Percentiles rank a stretch among this genome's conserved stretches.
These are phyloP conservation scores for Stenotaenia linearis DNA, from an alignment of 2,888 invertebrate genomes.

Conservation along the genomic window DNA sequence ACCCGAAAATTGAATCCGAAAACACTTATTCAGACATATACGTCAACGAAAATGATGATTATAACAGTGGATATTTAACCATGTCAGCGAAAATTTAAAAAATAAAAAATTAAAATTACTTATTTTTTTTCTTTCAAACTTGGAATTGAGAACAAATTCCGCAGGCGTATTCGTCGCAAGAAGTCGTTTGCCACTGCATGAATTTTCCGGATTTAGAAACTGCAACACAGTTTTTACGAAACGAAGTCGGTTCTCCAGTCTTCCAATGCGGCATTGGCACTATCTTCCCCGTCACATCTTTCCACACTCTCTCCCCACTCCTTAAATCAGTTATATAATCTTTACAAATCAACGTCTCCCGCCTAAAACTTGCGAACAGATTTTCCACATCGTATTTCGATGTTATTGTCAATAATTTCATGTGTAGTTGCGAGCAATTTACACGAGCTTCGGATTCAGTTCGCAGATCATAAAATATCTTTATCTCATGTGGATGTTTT, in stretches of 20 bases:
- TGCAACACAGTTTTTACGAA: neutral
- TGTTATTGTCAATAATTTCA: neutral
- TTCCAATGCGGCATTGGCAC: neutral
- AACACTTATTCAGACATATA: neutral
- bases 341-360: neutral
- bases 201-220: neutral
- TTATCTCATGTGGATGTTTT: neutral
- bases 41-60: neutral
- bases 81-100: neutral
- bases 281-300: neutral
- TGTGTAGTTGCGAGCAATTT: neutral
- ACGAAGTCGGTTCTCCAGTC: neutral
- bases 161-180: neutral
- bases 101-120: no score
- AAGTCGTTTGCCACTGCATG: neutral
- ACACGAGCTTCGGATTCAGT: neutral
- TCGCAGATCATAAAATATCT: neutral
- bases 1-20: neutral
- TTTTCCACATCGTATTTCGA: neutral
- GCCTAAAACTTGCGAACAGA: neutral
- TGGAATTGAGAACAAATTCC: neutral
- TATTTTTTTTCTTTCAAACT: neutral
- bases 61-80: neutral
- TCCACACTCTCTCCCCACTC: neutral
- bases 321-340: neutral